Evolutionary conservation across 2,888 invertebrate genomes (phyloP).

Genomic region (Ypsolopha scabrella): DNA sequence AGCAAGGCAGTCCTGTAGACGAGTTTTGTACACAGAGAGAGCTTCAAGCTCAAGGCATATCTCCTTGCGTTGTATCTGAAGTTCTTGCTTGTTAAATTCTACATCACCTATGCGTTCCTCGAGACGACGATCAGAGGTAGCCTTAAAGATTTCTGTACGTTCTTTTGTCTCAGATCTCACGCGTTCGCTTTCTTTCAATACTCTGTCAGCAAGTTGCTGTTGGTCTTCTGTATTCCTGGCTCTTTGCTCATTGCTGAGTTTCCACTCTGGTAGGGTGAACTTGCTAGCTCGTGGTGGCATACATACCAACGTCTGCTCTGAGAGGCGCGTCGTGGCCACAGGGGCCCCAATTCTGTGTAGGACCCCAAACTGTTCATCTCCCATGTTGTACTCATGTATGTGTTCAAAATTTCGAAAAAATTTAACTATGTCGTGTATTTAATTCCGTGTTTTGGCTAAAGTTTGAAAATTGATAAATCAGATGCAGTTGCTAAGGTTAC

Average conservation of each 20-base stretch:
- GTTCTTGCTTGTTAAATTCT: conserved; percentile 82
- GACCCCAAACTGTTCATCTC: conserved; percentile 50
- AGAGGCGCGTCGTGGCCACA: conserved; percentile 45
- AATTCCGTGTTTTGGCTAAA: no score
- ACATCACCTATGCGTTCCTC: conserved; percentile 87
- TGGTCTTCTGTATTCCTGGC: conserved; percentile 80
- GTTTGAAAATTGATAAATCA: no score
- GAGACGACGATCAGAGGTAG: conserved; percentile 81
- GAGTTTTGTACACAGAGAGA: conserved; percentile 78
- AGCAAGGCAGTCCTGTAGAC: conserved; percentile 80
- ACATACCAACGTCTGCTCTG: conserved; percentile 54
- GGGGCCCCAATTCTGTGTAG: conserved; percentile 53
- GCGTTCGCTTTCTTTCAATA: conserved; percentile 73
- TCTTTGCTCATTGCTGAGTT: conserved; percentile 69
- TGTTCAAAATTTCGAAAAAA: no score
- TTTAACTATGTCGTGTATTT: no score
- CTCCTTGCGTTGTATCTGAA: conserved; percentile 81
- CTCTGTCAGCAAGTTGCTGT: conserved; percentile 84
- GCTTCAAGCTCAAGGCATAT: conserved; percentile 84
- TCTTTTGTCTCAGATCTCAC: conserved; percentile 79
- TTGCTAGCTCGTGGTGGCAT: conserved; percentile 54
- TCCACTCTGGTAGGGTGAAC: conserved; percentile 75
- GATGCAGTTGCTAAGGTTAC: no score
- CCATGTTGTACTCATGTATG: conserved; percentile 33
- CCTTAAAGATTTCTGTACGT: conserved; percentile 78